Evolutionary conservation across 2,797 vertebrate genomes (phyloP).

Genomic region (Myripristis murdjan): DNA sequence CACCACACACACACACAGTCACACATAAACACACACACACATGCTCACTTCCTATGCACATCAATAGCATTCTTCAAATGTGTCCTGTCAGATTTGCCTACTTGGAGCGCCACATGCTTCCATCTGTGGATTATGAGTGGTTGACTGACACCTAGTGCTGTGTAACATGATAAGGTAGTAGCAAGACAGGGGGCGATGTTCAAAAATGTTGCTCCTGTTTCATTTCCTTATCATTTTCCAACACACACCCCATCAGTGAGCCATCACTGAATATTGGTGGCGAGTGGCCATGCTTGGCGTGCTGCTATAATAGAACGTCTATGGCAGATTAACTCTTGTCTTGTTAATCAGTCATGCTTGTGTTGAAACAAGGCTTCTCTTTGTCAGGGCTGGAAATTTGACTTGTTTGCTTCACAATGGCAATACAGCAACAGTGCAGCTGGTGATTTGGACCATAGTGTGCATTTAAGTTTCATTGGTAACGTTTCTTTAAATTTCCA

Average conservation of each 20-base stretch:
- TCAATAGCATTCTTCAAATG: constrained; percentile 13
- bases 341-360: background rate
- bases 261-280: constrained; percentile 1
- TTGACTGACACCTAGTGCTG: constrained; percentile 36
- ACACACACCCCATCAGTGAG: constrained; percentile 30
- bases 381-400: constrained; percentile 12
- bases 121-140: constrained; percentile 46
- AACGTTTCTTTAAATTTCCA: background rate
- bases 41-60: constrained; percentile 15
- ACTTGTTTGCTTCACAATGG: background rate
- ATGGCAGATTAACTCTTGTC: constrained; percentile 20
- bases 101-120: constrained; percentile 19
- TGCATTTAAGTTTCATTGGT: background rate
- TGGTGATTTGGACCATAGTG: background rate
- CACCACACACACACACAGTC: constrained; percentile 30
- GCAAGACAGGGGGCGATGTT: constrained; percentile 8
- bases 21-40: constrained; percentile 16
- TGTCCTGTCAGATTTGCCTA: constrained; percentile 34
- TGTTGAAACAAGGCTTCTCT: background rate
- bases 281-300: background rate
- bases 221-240: constrained; percentile 28
- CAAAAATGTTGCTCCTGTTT: constrained; percentile 12
- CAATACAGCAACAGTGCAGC: background rate
- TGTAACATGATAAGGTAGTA: constrained; percentile 40
- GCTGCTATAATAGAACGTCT: background rate